Evolutionary conservation across 2,797 vertebrate species (phyloP), one percentile per base, ranked within the genome.

Genomic region (Garrulus glandarius): DNA sequence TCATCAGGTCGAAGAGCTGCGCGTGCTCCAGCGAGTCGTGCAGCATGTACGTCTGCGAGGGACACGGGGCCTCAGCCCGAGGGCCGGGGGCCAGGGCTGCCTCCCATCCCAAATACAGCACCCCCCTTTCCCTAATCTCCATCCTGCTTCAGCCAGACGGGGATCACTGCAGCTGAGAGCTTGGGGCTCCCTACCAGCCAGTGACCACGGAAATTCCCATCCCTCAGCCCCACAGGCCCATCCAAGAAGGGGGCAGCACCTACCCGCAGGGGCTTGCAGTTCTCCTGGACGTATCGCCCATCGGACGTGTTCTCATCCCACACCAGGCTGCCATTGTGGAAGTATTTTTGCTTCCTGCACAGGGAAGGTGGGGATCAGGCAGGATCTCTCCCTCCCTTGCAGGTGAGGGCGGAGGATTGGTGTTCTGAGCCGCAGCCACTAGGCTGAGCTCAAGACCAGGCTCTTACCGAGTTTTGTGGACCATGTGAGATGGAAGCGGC

Each of bases 341-440:
- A 98, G 46, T 98, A 98, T 30, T 98, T 98, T n/a, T 98, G 98
- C 89, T 98, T 98, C 95, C 98, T 98, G 87, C 36, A 72, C 24
- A 37, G 47, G 16, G 49, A 52, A 76, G 41, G n/a, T 0, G 19
- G 16, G 6, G 22, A 29, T 84, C 30, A 89, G 87, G 65, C 65
- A 84, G 57, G 65, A 13, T 19, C 22, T 26, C 30, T 44, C 70
- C 61, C 13, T 6, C 4, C n/a, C 29, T 1, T 1, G 0, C 15
- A 0, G 17, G 13, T 7, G 29, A 49, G 36, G 30, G 32, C 27
- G 30, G 37, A 16, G 52, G 27, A 11, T 1, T 9, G 30, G 14
- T 24, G 36, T 21, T 3, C 36, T 8, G 1, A 10, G 30, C 27
- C 55, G 15, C 50, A 9, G 4, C 1, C 6, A 68, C 67, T 19